A percentile compares a stretch with the other conserved stretches of the same genome.
phyloP scores from a whole-genome alignment of 2,113 vertebrate species.

The Phalacrocorax pelagicus region DNA sequence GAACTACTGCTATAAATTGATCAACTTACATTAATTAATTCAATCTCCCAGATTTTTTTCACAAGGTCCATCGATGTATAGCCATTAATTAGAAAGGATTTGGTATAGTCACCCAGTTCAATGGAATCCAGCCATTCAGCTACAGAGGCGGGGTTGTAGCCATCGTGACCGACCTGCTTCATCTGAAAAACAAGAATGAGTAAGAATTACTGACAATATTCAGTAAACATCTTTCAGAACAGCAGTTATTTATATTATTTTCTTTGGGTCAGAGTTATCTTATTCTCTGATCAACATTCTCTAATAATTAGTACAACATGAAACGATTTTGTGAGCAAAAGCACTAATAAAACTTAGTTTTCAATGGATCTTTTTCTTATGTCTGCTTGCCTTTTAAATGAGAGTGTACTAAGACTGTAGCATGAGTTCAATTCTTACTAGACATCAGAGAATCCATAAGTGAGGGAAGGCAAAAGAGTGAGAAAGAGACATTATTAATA shows the following conservation, averaged over 20 bases:
- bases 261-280: not conserved
- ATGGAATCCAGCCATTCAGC: slow-evolving; percentile 98
- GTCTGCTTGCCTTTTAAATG: not conserved
- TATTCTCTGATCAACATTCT: not conserved
- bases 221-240: not conserved
- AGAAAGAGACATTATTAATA: not conserved
- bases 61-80: slow-evolving; percentile 98
- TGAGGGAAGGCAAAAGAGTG: not conserved
- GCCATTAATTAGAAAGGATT: slow-evolving; percentile 95
- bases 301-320: not conserved
- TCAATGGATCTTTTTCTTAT: not conserved
- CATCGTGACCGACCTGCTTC: slow-evolving; percentile 90
- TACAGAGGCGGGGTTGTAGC: slow-evolving; percentile 93
- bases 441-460: not conserved
- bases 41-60: slow-evolving; percentile 99
- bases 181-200: slow-evolving; percentile 78
- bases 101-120: slow-evolving; percentile 97
- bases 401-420: not conserved
- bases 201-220: not conserved
- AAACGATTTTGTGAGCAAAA: not conserved
- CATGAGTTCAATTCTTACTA: not conserved
- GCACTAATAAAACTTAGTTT: not conserved
- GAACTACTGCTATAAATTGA: slow-evolving; percentile 14
- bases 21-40: slow-evolving; percentile 95
- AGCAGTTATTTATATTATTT: not conserved